A percentile compares a stretch with the other conserved stretches of the same genome.
phyloP scores from a whole-genome alignment of 35 echinoderm and acorn worm species.

The Eucidaris tribuloides region DNA sequence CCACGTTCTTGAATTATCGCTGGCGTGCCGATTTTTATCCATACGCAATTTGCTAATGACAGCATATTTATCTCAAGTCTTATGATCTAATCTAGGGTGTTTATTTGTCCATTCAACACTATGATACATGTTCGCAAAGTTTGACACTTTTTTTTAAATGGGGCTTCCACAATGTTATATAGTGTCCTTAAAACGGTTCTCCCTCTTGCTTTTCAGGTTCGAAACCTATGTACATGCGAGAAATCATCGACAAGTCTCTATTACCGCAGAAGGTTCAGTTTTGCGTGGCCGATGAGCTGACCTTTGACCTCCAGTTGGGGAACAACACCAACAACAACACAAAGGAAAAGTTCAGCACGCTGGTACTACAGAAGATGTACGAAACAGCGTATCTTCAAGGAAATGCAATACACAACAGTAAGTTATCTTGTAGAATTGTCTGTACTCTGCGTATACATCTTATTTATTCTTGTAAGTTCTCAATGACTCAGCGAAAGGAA shows the following conservation, averaged over 20 bases:
- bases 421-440: too few species aligned
- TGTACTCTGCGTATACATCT: too few species aligned
- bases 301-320: slow-evolving; percentile 60
- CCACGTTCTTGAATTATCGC: too few species aligned
- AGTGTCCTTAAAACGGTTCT: not conserved
- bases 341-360: slow-evolving; percentile 46
- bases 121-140: too few species aligned
- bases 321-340: slow-evolving; percentile 6
- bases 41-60: too few species aligned
- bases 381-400: slow-evolving; percentile 89
- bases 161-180: too few species aligned
- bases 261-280: slow-evolving; percentile 73
- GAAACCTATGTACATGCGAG: slow-evolving; percentile 74
- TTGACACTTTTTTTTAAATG: too few species aligned
- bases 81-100: too few species aligned
- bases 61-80: too few species aligned
- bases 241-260: slow-evolving; percentile 69
- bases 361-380: slow-evolving; percentile 81
- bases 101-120: too few species aligned
- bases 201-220: slow-evolving; percentile 18
- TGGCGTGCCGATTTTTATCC: too few species aligned
- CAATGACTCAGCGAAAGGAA: not conserved
- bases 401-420: slow-evolving; percentile 92
- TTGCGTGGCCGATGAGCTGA: slow-evolving; percentile 47
- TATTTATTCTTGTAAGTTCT: too few species aligned